Conservation (phyloP, 2,888 invertebrate genomes). For the Thalpophila matura region DNA sequence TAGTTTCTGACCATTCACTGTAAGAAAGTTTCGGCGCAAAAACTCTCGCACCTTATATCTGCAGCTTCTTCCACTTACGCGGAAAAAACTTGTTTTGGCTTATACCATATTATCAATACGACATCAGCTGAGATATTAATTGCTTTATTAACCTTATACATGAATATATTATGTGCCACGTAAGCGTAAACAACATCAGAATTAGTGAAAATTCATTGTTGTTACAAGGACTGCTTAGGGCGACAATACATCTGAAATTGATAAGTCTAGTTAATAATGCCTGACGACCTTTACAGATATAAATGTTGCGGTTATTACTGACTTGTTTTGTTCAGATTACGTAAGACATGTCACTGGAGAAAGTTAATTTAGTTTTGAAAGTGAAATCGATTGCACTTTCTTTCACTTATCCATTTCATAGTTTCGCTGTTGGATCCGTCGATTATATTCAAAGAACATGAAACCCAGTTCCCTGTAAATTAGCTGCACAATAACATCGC, state of each 20-base stretch:
- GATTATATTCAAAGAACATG: conserved; percentile 67
- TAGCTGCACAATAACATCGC: conserved; percentile 43
- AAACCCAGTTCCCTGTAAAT: conserved; percentile 55
- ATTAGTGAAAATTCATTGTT: neutral
- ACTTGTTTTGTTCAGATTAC: conserved; percentile 87
- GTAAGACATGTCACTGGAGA: conserved; percentile 90
- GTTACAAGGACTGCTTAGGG: neutral
- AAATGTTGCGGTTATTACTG: conserved; percentile 85
- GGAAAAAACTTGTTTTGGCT: conserved; percentile 17
- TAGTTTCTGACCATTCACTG: conserved; percentile 72
- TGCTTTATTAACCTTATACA: conserved; percentile 4
- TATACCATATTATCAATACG: neutral
- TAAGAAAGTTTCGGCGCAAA: conserved; percentile 69
- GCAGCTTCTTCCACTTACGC: conserved; percentile 44
- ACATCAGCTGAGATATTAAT: neutral
- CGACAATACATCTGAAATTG: conserved; percentile 42
- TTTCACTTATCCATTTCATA: conserved; percentile 88
- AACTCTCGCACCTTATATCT: conserved; percentile 63
- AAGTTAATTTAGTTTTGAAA: conserved; percentile 91
- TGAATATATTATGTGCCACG: neutral
- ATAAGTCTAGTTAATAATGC: conserved; percentile 60
- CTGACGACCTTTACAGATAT: conserved; percentile 85
- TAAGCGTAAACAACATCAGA: neutral
- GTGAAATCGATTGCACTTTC: conserved; percentile 91
- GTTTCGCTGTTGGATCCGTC: conserved; percentile 75